phyloP scores from a whole-genome alignment of 2,888 invertebrate species.

The Trisateles emortualis region DNA sequence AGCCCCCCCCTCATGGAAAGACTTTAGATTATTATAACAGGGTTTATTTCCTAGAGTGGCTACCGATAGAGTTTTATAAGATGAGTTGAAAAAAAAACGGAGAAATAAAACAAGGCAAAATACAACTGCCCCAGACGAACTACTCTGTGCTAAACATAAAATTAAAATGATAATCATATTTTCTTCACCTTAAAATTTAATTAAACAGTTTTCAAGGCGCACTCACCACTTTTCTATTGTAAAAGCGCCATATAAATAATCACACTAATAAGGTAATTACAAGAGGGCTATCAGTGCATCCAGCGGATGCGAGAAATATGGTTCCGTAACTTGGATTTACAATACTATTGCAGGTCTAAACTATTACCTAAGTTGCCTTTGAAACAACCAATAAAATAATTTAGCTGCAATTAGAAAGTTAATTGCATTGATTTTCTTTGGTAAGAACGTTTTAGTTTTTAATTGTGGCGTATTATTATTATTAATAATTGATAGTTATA shows the following conservation, averaged over 20 bases:
- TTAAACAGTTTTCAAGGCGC: background rate
- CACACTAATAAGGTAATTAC: slow-evolving; percentile 64
- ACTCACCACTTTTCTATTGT: slow-evolving; percentile 38
- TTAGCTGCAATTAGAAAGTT: slow-evolving; percentile 20
- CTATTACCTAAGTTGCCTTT: slow-evolving; percentile 18
- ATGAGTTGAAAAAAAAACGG: too few species aligned
- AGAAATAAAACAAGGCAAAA: too few species aligned
- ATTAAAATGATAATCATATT: too few species aligned
- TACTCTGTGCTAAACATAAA: too few species aligned
- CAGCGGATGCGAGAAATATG: slow-evolving; percentile 62
- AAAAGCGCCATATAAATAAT: slow-evolving; percentile 56
- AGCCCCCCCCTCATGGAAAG: too few species aligned
- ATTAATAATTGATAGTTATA: background rate
- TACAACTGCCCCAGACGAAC: too few species aligned
- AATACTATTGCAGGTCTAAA: slow-evolving; percentile 42
- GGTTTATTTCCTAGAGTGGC: too few species aligned
- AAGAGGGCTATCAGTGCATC: slow-evolving; percentile 55
- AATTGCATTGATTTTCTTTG: slow-evolving; percentile 17
- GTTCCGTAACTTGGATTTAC: slow-evolving; percentile 53
- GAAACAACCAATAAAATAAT: slow-evolving; percentile 21
- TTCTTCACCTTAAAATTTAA: too few species aligned
- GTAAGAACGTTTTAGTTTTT: background rate
- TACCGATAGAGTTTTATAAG: too few species aligned
- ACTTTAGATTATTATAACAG: too few species aligned
- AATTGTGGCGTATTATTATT: background rate